Base-by-base conservation (phyloP, 1,140 invertebrate genomes). In the Drosophila cardini region DNA sequence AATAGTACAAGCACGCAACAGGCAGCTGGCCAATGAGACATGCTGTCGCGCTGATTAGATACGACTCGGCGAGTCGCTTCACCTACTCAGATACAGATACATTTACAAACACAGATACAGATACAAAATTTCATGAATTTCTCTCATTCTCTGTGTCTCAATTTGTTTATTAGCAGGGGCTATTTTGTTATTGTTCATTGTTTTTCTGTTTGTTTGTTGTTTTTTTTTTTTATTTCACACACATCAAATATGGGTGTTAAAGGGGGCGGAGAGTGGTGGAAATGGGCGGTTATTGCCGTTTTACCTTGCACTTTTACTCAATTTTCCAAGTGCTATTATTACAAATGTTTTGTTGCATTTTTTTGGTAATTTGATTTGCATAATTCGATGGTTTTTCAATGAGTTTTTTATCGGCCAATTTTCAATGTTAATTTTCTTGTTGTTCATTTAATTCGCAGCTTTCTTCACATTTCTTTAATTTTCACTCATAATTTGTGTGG, bases 31-130 rank as follows among this genome's bases (percentile, higher is more conserved):
- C 76, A 74, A 83, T 62, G 84, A 83, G 83, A 87, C 83, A 69
- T 43, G 62, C 61, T 84, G 76, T 84, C 77, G 70, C 85, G 72
- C 67, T 78, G 85, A 87, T 87, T 87, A 90, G 84, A 89, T 87
- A 90, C 73, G 64, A 72, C 68, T 65, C 64, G 53, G 11, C 21
- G 45, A 32, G 30, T 46, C 30, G 58, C n/a, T 10, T 45, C 18
- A 16, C 10, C 15, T 38, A 30, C 40, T 15, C 56, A 68, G 18
- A 38, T 34, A 55, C 16, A 60, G 21, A 32, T 18, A 61, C 45
- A 46, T 13, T 18, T 21, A 57, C 57, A 53, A 36, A 52, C 43
- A 61, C 45, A 46, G 26, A 34, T 21, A 57, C 57, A 53, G 56
- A 60, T 52, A 61, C 26, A 56, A 72, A 60, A 68, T 58, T 34